Percentiles rank a stretch among this genome's conserved stretches.
These are phyloP conservation scores for Epinotia bilunana DNA, from an alignment of 2,888 invertebrate genomes.

Conservation along the genomic window DNA sequence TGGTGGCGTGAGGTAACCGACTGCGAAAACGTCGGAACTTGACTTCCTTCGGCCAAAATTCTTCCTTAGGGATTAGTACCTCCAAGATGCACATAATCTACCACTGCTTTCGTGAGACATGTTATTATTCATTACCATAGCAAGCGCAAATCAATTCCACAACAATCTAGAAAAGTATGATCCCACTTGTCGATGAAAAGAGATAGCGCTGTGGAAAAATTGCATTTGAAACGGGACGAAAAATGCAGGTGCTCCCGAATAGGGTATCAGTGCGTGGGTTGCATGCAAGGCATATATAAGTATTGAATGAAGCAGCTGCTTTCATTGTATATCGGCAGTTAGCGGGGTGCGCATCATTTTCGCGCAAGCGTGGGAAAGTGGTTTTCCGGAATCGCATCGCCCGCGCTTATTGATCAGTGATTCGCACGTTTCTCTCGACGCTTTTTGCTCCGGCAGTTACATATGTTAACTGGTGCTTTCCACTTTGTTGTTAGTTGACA, in stretches of 20 bases:
- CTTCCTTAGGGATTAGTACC: neutral
- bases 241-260: slow-evolving; percentile 45
- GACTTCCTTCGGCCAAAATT: too few species aligned
- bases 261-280: slow-evolving; percentile 57
- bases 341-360: slow-evolving; percentile 62
- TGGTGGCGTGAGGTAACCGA: too few species aligned
- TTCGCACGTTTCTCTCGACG: slow-evolving; percentile 64
- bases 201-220: slow-evolving; percentile 44
- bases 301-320: slow-evolving; percentile 68
- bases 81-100: neutral
- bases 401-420: slow-evolving; percentile 47
- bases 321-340: slow-evolving; percentile 71
- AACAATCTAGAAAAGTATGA: slow-evolving; percentile 48
- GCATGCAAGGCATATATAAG: slow-evolving; percentile 74
- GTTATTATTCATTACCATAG: slow-evolving; percentile 7
- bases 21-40: too few species aligned
- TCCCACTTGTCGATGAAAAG: slow-evolving; percentile 47
- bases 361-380: slow-evolving; percentile 61
- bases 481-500: slow-evolving; percentile 71
- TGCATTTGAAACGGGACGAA: slow-evolving; percentile 48
- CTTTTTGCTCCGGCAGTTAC: slow-evolving; percentile 60
- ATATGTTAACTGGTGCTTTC: slow-evolving; percentile 66
- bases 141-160: slow-evolving; percentile 5
- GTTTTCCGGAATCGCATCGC: slow-evolving; percentile 59
- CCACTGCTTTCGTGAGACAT: neutral